Conservation (phyloP, 2,797 vertebrate genomes). For the Sternarchorhynchus goeldii region DNA sequence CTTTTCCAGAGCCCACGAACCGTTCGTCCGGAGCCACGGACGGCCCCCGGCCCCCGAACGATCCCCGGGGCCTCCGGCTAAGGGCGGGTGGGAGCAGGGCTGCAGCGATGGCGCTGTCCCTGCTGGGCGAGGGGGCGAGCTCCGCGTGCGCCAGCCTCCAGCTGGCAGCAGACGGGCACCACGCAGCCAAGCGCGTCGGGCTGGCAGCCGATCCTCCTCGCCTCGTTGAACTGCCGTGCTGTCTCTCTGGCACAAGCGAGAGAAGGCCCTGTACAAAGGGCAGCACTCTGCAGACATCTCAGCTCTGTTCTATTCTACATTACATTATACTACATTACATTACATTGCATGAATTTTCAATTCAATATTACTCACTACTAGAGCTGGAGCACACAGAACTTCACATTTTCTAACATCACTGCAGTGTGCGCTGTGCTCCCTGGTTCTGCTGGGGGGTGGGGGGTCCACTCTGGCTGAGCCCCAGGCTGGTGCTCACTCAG, state of each 20-base stretch:
- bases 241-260: conserved; percentile 28
- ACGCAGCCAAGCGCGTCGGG: conserved; percentile 42
- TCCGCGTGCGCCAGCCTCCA: conserved; percentile 34
- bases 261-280: conserved; percentile 23
- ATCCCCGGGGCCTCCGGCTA: not conserved
- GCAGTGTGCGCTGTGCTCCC: not conserved
- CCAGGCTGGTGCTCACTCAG: not conserved
- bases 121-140: not conserved
- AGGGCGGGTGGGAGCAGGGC: too few relatives aligned
- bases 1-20: not conserved
- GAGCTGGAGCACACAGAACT: not conserved
- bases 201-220: conserved; percentile 42
- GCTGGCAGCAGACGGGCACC: conserved; percentile 46
- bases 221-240: conserved; percentile 17
- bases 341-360: not conserved
- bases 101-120: too few relatives aligned
- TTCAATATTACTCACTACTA: not conserved
- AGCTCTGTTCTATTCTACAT: not conserved
- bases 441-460: too few relatives aligned
- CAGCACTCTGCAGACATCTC: not conserved
- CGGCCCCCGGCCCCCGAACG: not conserved
- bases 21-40: not conserved
- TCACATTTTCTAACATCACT: not conserved
- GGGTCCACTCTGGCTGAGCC: not conserved
- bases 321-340: not conserved